These are phyloP conservation scores for Todiramphus saurophagus DNA, from an alignment of 2,113 vertebrate genomes.

Conservation along the genomic window DNA sequence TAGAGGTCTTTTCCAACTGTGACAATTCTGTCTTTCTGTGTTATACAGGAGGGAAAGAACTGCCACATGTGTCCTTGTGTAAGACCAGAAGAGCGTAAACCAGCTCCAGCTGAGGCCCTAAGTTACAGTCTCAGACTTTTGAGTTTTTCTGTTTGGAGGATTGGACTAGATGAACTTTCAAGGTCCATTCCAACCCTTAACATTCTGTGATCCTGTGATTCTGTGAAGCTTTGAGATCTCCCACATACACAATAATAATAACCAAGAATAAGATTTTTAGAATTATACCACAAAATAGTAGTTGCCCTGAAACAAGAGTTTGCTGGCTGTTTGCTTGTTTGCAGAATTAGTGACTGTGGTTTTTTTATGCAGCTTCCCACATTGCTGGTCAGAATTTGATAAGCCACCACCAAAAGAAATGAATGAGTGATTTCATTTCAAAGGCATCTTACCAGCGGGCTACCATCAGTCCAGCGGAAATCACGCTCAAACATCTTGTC, in stretches of 20 bases:
- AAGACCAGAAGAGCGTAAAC: neutral
- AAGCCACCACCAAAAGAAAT: neutral
- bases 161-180: no score
- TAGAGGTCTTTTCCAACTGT: no score
- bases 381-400: neutral
- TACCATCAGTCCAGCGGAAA: slow-evolving; percentile 96
- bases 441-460: slow-evolving; percentile 85
- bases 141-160: neutral
- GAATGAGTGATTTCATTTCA: neutral
- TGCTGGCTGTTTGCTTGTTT: neutral
- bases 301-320: neutral
- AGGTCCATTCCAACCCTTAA: no score
- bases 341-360: neutral
- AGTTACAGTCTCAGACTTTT: neutral
- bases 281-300: neutral
- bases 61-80: neutral
- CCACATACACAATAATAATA: neutral
- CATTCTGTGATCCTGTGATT: no score
- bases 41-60: neutral
- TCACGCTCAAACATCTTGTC: slow-evolving; percentile 99
- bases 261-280: neutral
- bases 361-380: neutral
- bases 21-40: no score
- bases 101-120: neutral
- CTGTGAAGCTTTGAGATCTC: neutral